phyloP scores from a whole-genome alignment of 2,113 vertebrate genomes.

The Ivindomyrus marchei region DNA sequence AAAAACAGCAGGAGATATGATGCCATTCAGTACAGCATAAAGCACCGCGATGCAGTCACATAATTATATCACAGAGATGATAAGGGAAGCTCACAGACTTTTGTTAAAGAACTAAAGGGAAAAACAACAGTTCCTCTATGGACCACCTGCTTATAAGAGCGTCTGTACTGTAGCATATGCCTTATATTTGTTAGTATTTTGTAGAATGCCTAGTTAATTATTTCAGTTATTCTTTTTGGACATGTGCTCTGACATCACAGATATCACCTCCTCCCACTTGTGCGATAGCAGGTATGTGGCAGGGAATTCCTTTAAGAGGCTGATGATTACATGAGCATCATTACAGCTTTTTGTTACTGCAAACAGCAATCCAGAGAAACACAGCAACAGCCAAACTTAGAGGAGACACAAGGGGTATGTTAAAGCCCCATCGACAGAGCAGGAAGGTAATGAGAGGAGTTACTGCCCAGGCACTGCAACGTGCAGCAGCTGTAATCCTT shows the following conservation, averaged over 20 bases:
- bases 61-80: background rate
- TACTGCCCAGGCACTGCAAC: background rate
- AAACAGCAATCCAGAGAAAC: background rate
- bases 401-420: background rate
- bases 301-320: background rate
- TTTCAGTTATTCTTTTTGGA: background rate
- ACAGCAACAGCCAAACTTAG: background rate
- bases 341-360: background rate
- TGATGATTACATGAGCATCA: background rate
- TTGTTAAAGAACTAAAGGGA: background rate
- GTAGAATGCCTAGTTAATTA: background rate
- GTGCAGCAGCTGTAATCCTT: conserved; percentile 54
- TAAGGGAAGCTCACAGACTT: background rate
- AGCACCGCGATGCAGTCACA: background rate
- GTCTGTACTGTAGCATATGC: background rate
- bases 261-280: conserved; percentile 6
- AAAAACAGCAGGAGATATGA: background rate
- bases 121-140: background rate
- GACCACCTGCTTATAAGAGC: background rate
- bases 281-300: conserved; percentile 23
- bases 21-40: background rate
- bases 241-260: background rate
- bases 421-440: background rate
- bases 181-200: background rate
- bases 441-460: background rate